Base-by-base conservation (phyloP, 2,888 invertebrate genomes). In the Campaea margaritaria region DNA sequence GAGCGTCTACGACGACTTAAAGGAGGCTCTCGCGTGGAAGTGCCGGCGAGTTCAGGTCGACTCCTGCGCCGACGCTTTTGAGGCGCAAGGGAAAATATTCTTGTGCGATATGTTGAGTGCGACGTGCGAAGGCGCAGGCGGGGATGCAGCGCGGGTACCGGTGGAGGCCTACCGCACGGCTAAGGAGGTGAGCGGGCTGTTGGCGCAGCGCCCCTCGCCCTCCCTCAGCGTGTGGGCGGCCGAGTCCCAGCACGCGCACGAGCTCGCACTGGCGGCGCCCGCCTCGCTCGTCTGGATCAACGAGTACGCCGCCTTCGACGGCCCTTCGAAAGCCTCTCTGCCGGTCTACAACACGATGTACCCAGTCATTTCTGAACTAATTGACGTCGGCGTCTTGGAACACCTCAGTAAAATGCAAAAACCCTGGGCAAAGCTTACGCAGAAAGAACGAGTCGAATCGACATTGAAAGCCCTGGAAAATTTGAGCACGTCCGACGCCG, bases 1-100 rank as follows among this genome's bases (percentile, higher is more conserved):
- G 58, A 62, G 62, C 43, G 54, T 58, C 10, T 62, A 58, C 43
- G 54, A 50, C 0, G 57, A 62, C 39, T 48, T 47, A 31, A 45
- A 47, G 15, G 34, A 41, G 12, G 54, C 46, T 9, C 49, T 62
- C 16, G 57, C 46, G 14, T 50, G 36, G 49, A 43, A 46, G 16
- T 41, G 53, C 28, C 7, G n/a, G 7, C 62, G 62, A 15, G 46
- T 12, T 1, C 14, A 8, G n/a, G 31, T 43, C 1, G 45, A 41
- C 3, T 39, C 47, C 2, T 52, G 61, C 43, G 45, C 11, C 10
- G 57, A 49, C 10, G 62, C 53, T 0, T 53, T 50, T 41, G 16
- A 34, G 10, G 43, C 21, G 1, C 13, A 10, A 0, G 61, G 52
- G 13, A 58, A 58, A 9, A 12, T 36, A 13, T 54, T 57, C 10